Evolutionary conservation across 2,888 invertebrate genomes (phyloP), one percentile per base, ranked within the genome.

Genomic region (Crossocerus cetratus): DNA sequence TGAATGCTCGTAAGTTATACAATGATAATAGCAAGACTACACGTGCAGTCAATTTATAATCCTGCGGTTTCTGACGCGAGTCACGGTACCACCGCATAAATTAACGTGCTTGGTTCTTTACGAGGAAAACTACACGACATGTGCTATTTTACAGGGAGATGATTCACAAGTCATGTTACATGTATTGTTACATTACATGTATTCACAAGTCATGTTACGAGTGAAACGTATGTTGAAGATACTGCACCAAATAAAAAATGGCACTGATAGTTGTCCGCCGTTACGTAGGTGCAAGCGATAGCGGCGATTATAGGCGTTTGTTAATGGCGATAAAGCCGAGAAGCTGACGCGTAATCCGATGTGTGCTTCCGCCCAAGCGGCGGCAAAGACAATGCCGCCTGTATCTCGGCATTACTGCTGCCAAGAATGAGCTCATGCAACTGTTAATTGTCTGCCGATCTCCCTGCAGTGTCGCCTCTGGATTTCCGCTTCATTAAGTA

Each of bases 331-430:
- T 74, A 74, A 74, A 57, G 58, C 18, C 14, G 54, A 18, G 55
- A 60, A 72, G 62, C 60, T 42, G 32, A 66, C 22, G 22, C 59
- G 55, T 56, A 73, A 75, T 75, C 72, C 72, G 55, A 32, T 69
- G 2, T 11, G 60, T 44, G 64, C 63, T 58, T 21, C 22, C 62
- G 16, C 11, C 42, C 43, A 16, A 11, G 13, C 60, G 49, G 14
- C 62, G 62, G 5, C 32, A 32, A 53, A 22, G 8, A 62, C 8
- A 13, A 45, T 18, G 60, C 32, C 20, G 22, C 14, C 49, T 56
- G 18, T 55, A 61, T 69, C 59, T 56, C 45, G 18, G 60, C 20
- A 11, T 54, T 44, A 43, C 11, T 20, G 20, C 16, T 42, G 20
- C 45, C 11, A 23, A 18, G 56, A 18, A 18, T 58, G 45, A 54